These are phyloP conservation scores for Cantharis lateralis DNA, from an alignment of 2,888 invertebrate genomes.

Conservation along the genomic window DNA sequence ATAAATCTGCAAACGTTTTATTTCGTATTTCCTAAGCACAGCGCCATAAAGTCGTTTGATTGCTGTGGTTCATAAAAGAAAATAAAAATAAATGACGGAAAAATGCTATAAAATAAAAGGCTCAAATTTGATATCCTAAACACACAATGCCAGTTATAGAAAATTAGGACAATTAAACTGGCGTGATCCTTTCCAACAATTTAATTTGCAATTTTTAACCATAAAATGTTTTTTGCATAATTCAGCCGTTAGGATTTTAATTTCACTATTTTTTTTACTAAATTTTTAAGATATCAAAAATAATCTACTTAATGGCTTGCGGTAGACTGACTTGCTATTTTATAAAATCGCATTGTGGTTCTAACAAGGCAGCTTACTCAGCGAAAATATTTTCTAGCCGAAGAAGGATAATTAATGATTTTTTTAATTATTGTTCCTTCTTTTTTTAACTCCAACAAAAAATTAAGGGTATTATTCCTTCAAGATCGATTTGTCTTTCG, in stretches of 20 bases:
- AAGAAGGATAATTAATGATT: conserved; percentile 1
- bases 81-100: neutral
- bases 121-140: neutral
- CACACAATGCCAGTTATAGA: neutral
- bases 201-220: neutral
- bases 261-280: neutral
- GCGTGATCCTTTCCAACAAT: neutral
- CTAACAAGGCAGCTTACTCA: neutral
- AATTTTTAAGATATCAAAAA: neutral
- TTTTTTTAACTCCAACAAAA: neutral
- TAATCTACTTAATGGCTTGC: conserved; percentile 4
- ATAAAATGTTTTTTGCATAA: neutral
- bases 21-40: neutral
- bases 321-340: conserved; percentile 1
- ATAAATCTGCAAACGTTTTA: neutral
- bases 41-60: neutral
- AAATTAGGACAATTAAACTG: neutral
- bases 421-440: neutral
- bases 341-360: neutral
- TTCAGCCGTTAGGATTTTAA: neutral
- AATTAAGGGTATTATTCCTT: neutral
- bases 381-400: neutral
- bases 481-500: neutral
- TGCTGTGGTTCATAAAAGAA: neutral
- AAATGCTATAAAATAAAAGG: neutral